Evolutionary conservation across 2,113 vertebrate genomes (phyloP), one percentile per base, ranked within the genome.

Genomic region (Marcusenius ussheri): DNA sequence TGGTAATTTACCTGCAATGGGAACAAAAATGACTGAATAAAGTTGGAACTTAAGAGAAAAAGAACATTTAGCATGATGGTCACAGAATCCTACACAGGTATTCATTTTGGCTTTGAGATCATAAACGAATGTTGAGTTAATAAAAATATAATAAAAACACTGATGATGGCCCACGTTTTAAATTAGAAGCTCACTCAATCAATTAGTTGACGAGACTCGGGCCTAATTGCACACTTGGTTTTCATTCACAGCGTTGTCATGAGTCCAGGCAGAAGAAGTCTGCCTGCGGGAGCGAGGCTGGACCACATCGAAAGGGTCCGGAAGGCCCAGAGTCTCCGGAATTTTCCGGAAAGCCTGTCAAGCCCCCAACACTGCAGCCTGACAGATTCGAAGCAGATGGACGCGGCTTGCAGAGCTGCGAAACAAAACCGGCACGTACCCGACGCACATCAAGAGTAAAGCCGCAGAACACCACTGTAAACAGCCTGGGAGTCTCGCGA

Each of bases 1-100:
- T 80, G 89, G 77, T 51, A 66, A 35, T 77, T 77, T 80, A 90
- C 89, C 89, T 88, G 62, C 11, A 90, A 88, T 74, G 21, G 19
- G 77, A 85, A 70, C 7, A 90, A 53, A 80, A 51, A 87, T 1
- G 11, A 86, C 15, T 47, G 4, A 90, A 39, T 70, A 27, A 70
- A 70, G 3, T 70, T 70, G n/a, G 58, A 62, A 27, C 56, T 84
- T 19, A 86, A n/a, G 31, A 62, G 19, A 47, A 66, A 15, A 45
- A 11, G 5, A 83, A 51, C 47, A 4, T 50, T 56, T 21, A 39
- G 35, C 27, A 62, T 5, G 10, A 49, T 9, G 35, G 74, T 80
- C 35, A 80, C 39, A 77, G 46, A 10, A 77, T 19, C 24, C 7
- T 70, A 87, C 46, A 90, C 21, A 77, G n/a, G 45, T 42, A n/a